Base-by-base conservation (phyloP, 1,140 invertebrate genomes). In the Drosophila willistoni region DNA sequence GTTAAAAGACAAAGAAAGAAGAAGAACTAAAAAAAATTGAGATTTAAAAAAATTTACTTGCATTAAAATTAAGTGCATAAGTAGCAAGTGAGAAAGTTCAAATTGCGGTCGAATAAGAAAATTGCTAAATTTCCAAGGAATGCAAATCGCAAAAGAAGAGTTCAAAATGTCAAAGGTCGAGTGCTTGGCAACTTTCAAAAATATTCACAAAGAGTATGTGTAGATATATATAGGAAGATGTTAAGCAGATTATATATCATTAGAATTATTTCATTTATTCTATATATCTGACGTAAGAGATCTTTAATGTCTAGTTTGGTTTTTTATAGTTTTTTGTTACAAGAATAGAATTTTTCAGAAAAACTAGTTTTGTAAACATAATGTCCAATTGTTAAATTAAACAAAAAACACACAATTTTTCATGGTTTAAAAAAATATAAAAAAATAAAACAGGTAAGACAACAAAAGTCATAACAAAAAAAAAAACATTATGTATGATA, bases 21-120 rank as follows among this genome's bases (percentile, higher is more conserved):
- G 6, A 29, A 29, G 6, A 29, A 6, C 6, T 29, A 29, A 6
- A 29, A 29, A 29, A 81, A 81, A 86, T 81, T 86, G 36, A 71
- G 81, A 85, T 78, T 73, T 63, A 1, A 60, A 68, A 59, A 41
- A 68, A 59, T 41, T 59, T 42, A 22, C 34, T 55, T 14, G 36
- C 17, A 51, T 29, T 29, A 51, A 51, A 9, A 51, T 47, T 64
- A 69, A 74, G 71, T 74, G 56, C 64, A 39, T 74, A 68, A 74
- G 44, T 74, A 47, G 63, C 29, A 6, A 29, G 29, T 29, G 22
- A 76, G 64, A 76, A 47, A 64, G 65, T 33, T 17, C 14, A 69
- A 73, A 68, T 72, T 68, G 17, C 39, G 22, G 14, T 33, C 39
- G 22, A 29, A 13, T 33, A 3, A 19, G 57, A 47, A 72, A 77